Percentiles rank a stretch among this genome's conserved stretches.
phyloP scores from a whole-genome alignment of 2,888 invertebrate species.

The Ectemnius continuus region DNA sequence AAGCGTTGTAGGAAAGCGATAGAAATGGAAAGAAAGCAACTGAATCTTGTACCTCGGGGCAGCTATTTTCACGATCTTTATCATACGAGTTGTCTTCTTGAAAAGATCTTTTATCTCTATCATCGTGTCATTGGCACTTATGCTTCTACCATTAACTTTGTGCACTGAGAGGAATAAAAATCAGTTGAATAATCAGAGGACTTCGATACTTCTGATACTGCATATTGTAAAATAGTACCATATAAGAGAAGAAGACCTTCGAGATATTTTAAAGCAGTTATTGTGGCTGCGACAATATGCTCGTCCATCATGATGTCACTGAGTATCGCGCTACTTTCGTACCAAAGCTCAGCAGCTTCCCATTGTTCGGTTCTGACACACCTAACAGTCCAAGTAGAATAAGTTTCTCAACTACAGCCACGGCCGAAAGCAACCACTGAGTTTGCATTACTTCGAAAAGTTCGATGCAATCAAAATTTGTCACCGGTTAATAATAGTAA shows the following conservation, averaged over 20 bases:
- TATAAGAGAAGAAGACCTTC: conserved; percentile 81
- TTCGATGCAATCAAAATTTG: too few relatives aligned
- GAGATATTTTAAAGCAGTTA: conserved; percentile 79
- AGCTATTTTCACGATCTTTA: conserved; percentile 33
- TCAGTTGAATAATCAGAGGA: background rate
- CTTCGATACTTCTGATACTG: conserved; percentile 64
- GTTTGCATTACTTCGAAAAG: too few relatives aligned
- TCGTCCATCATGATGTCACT: conserved; percentile 66
- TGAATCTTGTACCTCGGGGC: conserved; percentile 57
- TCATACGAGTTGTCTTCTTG: conserved; percentile 19
- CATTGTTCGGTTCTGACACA: conserved; percentile 81
- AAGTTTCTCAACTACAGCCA: too few relatives aligned
- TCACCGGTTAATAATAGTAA: too few relatives aligned
- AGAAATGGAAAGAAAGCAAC: background rate
- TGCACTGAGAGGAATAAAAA: conserved; percentile 61
- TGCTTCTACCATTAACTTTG: conserved; percentile 63
- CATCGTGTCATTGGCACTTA: conserved; percentile 50
- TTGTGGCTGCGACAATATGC: conserved; percentile 73
- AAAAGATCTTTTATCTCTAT: conserved; percentile 50
- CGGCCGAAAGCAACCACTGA: too few relatives aligned
- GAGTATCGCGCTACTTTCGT: conserved; percentile 76
- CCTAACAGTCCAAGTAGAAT: conserved; percentile 70
- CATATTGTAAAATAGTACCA: conserved; percentile 68
- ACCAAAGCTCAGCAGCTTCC: conserved; percentile 81
- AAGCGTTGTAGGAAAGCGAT: background rate